Conservation (phyloP, 2,797 vertebrate species). For the Intellagama lesueurii region DNA sequence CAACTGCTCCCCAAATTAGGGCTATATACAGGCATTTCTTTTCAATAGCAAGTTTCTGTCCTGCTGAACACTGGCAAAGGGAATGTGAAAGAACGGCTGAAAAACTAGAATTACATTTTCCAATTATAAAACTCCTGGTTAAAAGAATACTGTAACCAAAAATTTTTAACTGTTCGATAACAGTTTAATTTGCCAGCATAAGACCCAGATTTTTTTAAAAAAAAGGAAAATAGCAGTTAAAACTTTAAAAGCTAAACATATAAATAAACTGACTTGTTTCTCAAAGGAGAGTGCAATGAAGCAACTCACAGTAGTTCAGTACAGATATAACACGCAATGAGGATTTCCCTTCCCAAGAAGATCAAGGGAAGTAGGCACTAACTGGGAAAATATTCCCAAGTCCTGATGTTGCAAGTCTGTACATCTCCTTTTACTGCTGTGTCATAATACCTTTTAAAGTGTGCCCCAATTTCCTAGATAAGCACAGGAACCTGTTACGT, state of each 20-base stretch:
- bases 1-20: slow-evolving; percentile 54
- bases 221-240: slow-evolving; percentile 63
- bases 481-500: slow-evolving; percentile 83
- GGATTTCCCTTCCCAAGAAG: slow-evolving; percentile 42
- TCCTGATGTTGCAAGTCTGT: slow-evolving; percentile 62
- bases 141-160: slow-evolving; percentile 72
- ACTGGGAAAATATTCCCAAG: slow-evolving; percentile 67
- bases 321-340: slow-evolving; percentile 61
- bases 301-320: slow-evolving; percentile 72
- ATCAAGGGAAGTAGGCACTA: slow-evolving; percentile 62
- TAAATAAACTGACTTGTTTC: slow-evolving; percentile 75
- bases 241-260: slow-evolving; percentile 76
- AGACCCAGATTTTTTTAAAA: slow-evolving; percentile 30
- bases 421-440: slow-evolving; percentile 67
- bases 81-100: slow-evolving; percentile 79
- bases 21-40: slow-evolving; percentile 76
- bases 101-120: slow-evolving; percentile 73
- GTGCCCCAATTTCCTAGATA: slow-evolving; percentile 59
- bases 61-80: slow-evolving; percentile 78
- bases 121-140: slow-evolving; percentile 78
- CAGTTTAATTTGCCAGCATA: slow-evolving; percentile 62
- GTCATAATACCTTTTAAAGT: slow-evolving; percentile 66
- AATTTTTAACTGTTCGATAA: slow-evolving; percentile 70
- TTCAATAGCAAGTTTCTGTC: slow-evolving; percentile 75
- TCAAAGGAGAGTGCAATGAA: slow-evolving; percentile 64